phyloP scores from a whole-genome alignment of 2,113 vertebrate genomes.

The Pomatorhinus ruficollis region DNA sequence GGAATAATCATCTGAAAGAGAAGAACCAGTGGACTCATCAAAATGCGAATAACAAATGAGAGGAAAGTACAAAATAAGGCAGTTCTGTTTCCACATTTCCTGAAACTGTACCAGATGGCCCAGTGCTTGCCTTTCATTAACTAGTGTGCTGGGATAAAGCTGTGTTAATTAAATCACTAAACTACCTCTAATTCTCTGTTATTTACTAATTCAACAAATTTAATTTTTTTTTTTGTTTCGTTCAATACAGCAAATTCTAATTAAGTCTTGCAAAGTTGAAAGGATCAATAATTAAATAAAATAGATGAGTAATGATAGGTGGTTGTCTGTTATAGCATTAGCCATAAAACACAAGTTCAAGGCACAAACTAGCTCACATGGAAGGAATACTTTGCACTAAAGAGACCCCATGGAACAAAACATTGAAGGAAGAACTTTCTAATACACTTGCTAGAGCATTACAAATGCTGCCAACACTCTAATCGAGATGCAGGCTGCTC shows the following conservation, averaged over 20 bases:
- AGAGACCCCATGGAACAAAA: not conserved
- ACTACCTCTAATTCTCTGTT: constrained; percentile 63
- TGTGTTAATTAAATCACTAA: constrained; percentile 72
- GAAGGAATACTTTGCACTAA: not conserved
- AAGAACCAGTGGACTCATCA: constrained; percentile 15
- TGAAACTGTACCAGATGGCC: constrained; percentile 63
- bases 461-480: not conserved
- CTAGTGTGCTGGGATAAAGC: constrained; percentile 62
- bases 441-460: not conserved
- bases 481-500: not conserved
- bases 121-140: constrained; percentile 57
- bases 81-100: constrained; percentile 26
- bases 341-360: not conserved
- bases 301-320: constrained; percentile 15
- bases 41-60: constrained; percentile 34
- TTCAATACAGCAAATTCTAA: constrained; percentile 62
- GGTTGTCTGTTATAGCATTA: not conserved
- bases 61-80: constrained; percentile 17
- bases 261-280: constrained; percentile 59
- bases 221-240: constrained; percentile 36
- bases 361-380: not conserved
- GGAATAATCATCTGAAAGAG: not conserved
- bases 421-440: not conserved
- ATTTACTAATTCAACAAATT: constrained; percentile 65
- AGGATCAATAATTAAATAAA: constrained; percentile 67